Conservation (phyloP, 2,888 invertebrate species). For the Ypsolopha sequella region DNA sequence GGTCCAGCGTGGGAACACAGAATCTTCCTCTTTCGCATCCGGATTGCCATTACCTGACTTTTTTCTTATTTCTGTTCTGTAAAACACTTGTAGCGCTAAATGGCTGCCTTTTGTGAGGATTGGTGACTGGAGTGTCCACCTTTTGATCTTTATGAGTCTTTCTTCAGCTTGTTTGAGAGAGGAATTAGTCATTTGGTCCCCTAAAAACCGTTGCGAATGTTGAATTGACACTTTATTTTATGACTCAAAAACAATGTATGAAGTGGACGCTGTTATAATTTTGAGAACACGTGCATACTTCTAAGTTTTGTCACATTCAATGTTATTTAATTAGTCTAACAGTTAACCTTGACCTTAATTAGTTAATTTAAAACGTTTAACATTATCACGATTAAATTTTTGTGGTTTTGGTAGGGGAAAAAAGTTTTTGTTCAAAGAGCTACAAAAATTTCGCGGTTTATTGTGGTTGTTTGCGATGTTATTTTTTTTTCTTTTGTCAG, state of each 20-base stretch:
- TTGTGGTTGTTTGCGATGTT: no score
- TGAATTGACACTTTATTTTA: constrained; percentile 1
- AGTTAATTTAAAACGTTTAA: no score
- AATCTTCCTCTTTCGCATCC: constrained; percentile 50
- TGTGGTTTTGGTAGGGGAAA: no score
- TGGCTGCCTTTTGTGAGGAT: constrained; percentile 37
- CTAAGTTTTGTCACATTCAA: no score
- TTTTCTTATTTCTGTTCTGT: constrained; percentile 38
- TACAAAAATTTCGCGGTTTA: no score
- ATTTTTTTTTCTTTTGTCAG: no score
- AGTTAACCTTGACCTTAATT: no score
- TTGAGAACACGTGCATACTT: no score
- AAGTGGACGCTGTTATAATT: not conserved
- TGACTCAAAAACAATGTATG: not conserved
- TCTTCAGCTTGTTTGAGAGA: constrained; percentile 11
- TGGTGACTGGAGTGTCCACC: constrained; percentile 32
- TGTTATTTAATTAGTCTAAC: no score
- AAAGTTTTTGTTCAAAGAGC: no score
- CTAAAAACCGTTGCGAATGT: not conserved
- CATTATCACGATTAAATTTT: no score
- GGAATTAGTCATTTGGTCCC: constrained; percentile 24
- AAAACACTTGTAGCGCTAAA: constrained; percentile 55
- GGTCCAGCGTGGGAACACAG: constrained; percentile 51
- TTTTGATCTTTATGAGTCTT: constrained; percentile 18
- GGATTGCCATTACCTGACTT: constrained; percentile 43